A percentile compares a stretch with the other conserved stretches of the same genome.
phyloP scores from a whole-genome alignment of 1,140 invertebrate genomes.

The Globodera rostochiensis region DNA sequence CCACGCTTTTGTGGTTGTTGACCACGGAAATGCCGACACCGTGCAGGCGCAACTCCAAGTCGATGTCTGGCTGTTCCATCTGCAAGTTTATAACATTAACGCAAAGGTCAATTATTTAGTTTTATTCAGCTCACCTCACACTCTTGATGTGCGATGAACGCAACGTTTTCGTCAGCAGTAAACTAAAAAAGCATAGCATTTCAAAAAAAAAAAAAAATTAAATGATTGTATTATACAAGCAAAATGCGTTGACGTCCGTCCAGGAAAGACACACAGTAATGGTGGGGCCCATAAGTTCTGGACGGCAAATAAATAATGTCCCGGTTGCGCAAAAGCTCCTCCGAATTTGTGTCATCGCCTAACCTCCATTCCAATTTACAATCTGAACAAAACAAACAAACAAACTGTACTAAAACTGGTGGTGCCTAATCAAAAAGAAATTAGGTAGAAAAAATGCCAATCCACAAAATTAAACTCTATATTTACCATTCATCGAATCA shows the following conservation, averaged over 20 bases:
- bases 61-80: slow-evolving; percentile 54
- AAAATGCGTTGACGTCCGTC: slow-evolving; percentile 88
- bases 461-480: too few species aligned
- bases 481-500: slow-evolving; percentile 26
- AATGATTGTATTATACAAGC: slow-evolving; percentile 65
- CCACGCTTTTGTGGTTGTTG: slow-evolving; percentile 78
- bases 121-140: slow-evolving; percentile 42
- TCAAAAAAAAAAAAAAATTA: too few species aligned
- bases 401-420: neutral
- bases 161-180: slow-evolving; percentile 77
- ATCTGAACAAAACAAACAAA: slow-evolving; percentile 40
- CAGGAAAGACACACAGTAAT: slow-evolving; percentile 85
- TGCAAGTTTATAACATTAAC: slow-evolving; percentile 11
- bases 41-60: slow-evolving; percentile 75
- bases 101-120: neutral
- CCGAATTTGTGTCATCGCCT: slow-evolving; percentile 46
- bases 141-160: slow-evolving; percentile 75
- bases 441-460: too few species aligned
- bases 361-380: slow-evolving; percentile 54
- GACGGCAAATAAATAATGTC: slow-evolving; percentile 59
- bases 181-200: slow-evolving; percentile 67
- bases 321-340: slow-evolving; percentile 46
- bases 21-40: slow-evolving; percentile 89
- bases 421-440: neutral
- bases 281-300: slow-evolving; percentile 60